Conservation (phyloP, 35 echinoderm and acorn worm species). For the Lytechinus pictus region DNA sequence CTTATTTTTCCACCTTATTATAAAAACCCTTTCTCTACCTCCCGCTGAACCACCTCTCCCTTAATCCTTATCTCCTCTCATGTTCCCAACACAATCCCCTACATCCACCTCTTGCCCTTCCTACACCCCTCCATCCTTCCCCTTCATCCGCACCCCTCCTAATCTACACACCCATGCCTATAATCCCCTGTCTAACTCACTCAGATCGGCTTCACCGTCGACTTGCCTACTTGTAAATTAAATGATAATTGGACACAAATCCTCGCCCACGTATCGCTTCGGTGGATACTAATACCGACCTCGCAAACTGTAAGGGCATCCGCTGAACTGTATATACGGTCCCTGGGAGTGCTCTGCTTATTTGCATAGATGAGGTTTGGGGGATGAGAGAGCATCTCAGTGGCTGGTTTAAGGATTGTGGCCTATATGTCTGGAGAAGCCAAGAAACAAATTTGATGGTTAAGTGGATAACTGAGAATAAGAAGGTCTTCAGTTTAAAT, state of each 20-base stretch:
- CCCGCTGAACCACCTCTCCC: no score
- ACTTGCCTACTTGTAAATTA: slow-evolving; percentile 1
- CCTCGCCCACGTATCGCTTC: not conserved
- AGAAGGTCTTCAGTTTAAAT: no score
- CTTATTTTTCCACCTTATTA: no score
- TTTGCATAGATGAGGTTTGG: not conserved
- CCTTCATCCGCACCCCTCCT: not conserved
- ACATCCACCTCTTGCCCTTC: not conserved
- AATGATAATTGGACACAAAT: slow-evolving; percentile 11
- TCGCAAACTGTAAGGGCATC: not conserved
- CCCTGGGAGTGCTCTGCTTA: not conserved
- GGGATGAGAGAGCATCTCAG: not conserved
- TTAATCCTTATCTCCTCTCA: no score
- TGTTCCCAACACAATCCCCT: no score
- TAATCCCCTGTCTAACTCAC: not conserved
- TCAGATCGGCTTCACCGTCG: not conserved
- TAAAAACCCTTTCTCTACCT: no score
- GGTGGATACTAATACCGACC: not conserved
- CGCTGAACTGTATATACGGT: not conserved
- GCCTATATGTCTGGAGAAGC: not conserved
- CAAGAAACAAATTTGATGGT: not conserved
- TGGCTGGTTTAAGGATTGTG: not conserved
- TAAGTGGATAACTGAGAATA: no score
- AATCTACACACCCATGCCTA: not conserved
- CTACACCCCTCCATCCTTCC: not conserved